These are phyloP conservation scores for Tenrec ecaudatus DNA, from an alignment of 2,113 vertebrate genomes.

Conservation along the genomic window DNA sequence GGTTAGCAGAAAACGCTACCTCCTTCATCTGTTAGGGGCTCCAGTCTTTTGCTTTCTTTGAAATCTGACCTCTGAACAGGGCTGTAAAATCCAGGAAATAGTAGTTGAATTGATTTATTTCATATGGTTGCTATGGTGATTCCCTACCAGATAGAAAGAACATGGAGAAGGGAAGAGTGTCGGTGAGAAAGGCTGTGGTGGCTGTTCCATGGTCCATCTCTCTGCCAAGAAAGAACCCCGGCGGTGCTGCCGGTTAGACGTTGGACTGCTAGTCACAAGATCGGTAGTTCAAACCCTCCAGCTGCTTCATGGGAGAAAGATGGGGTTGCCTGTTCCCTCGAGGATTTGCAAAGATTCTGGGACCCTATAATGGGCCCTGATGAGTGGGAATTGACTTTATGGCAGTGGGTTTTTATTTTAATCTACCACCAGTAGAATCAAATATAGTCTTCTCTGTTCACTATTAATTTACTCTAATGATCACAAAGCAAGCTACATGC, in stretches of 20 bases:
- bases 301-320: too few relatives aligned
- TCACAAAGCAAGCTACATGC: not conserved
- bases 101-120: constrained; percentile 77
- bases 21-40: constrained; percentile 71
- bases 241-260: too few relatives aligned
- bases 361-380: too few relatives aligned
- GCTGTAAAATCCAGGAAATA: constrained; percentile 71
- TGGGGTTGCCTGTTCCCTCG: too few relatives aligned
- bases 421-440: not conserved
- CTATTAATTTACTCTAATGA: not conserved
- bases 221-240: too few relatives aligned
- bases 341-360: too few relatives aligned
- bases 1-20: constrained; percentile 68
- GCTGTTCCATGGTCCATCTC: not conserved
- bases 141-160: constrained; percentile 66
- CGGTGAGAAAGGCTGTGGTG: not conserved
- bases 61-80: constrained; percentile 80
- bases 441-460: not conserved
- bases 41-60: constrained; percentile 77
- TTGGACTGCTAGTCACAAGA: too few relatives aligned
- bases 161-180: not conserved
- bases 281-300: too few relatives aligned
- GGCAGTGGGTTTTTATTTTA: too few relatives aligned
- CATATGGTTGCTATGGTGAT: constrained; percentile 82
- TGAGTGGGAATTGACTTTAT: too few relatives aligned